Percentiles rank a stretch among this genome's conserved stretches.
phyloP scores from a whole-genome alignment of 2,888 invertebrate genomes.

The Helleia helle region DNA sequence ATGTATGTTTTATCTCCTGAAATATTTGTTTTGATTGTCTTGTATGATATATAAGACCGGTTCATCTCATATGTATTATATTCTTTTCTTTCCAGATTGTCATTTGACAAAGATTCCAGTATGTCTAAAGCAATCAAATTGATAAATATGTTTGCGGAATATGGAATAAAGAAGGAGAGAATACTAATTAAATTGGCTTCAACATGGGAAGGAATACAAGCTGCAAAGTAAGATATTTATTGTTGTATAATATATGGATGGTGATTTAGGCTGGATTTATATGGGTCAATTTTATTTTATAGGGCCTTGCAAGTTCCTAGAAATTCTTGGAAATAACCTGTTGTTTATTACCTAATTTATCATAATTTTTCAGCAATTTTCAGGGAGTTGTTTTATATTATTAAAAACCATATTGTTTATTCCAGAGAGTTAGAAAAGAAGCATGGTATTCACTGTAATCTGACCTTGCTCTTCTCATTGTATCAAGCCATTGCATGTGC shows the following conservation, averaged over 20 bases:
- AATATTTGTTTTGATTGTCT: too few relatives aligned
- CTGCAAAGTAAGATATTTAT: slow-evolving; percentile 87
- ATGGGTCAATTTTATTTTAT: too few relatives aligned
- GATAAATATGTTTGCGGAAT: slow-evolving; percentile 91
- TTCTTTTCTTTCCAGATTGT: slow-evolving; percentile 77
- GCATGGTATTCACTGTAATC: slow-evolving; percentile 96
- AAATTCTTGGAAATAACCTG: too few relatives aligned
- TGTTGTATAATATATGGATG: too few relatives aligned
- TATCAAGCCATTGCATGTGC: slow-evolving; percentile 98
- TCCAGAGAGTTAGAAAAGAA: slow-evolving; percentile 89
- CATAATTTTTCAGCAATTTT: too few relatives aligned
- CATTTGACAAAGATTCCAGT: slow-evolving; percentile 94
- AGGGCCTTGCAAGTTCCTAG: too few relatives aligned
- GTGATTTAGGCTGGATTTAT: too few relatives aligned
- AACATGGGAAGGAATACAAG: slow-evolving; percentile 99
- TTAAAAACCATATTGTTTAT: slow-evolving; percentile 23
- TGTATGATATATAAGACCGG: too few relatives aligned
- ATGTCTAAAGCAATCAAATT: slow-evolving; percentile 91
- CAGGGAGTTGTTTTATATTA: too few relatives aligned
- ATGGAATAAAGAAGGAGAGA: slow-evolving; percentile 92
- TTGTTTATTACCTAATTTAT: too few relatives aligned
- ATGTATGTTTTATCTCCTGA: too few relatives aligned
- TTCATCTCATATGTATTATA: too few relatives aligned
- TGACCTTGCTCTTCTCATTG: slow-evolving; percentile 96
- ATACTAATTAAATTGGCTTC: slow-evolving; percentile 98